Percentiles rank a stretch among this genome's conserved stretches.
phyloP scores from a whole-genome alignment of 2,888 invertebrate genomes.

The Nesidiocoris tenuis region DNA sequence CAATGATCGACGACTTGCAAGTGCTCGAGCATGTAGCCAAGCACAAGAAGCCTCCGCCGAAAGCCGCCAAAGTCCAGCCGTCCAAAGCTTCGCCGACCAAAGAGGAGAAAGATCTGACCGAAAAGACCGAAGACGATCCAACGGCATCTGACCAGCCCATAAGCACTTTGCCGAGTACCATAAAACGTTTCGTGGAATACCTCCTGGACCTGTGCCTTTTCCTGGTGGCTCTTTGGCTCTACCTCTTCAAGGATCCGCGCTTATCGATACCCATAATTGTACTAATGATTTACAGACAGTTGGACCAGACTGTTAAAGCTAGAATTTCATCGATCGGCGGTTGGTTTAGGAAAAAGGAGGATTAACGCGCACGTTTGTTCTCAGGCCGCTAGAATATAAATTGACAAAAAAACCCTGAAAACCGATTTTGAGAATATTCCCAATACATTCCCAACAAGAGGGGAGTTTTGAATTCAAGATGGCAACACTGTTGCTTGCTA shows the following conservation, averaged over 20 bases:
- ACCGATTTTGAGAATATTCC: too few species aligned
- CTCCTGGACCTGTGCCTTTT: conserved; percentile 73
- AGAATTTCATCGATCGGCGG: conserved; percentile 52
- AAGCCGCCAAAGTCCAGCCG: not conserved
- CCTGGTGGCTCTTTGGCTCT: conserved; percentile 75
- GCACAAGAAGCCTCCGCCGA: not conserved
- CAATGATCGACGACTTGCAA: conserved; percentile 3
- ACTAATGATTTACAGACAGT: conserved; percentile 73
- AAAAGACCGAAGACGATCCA: not conserved
- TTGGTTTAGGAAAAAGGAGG: conserved; percentile 22
- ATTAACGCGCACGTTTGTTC: conserved; percentile 5
- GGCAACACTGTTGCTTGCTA: too few species aligned
- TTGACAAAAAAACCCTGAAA: too few species aligned
- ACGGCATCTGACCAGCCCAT: not conserved
- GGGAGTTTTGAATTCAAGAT: too few species aligned
- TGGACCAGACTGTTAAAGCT: conserved; percentile 65
- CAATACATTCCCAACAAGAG: too few species aligned
- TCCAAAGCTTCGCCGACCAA: not conserved
- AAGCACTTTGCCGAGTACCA: conserved; percentile 12
- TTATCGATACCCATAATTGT: conserved; percentile 76
- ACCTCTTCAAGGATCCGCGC: conserved; percentile 75
- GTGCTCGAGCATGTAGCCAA: conserved; percentile 11
- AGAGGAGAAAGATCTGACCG: not conserved
- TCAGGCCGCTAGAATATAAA: too few species aligned
- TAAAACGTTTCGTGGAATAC: conserved; percentile 65